phyloP scores from a whole-genome alignment of 2,113 vertebrate genomes.

The Nipponia nippon region DNA sequence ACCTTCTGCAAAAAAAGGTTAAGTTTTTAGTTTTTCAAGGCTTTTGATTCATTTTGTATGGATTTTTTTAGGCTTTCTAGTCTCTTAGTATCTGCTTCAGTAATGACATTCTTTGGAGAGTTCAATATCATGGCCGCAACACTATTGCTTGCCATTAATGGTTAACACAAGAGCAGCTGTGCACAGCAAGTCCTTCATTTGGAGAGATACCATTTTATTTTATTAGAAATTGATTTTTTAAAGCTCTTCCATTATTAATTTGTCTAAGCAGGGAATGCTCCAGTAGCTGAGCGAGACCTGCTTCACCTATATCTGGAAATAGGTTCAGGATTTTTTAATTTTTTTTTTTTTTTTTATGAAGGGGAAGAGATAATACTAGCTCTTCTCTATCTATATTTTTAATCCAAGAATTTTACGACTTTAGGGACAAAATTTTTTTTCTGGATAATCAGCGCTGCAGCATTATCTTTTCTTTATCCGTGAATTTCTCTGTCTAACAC shows the following conservation, averaged over 20 bases:
- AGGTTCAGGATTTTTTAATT: neutral
- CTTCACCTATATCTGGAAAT: neutral
- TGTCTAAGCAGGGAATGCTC: neutral
- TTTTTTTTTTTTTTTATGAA: neutral
- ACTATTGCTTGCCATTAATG: neutral
- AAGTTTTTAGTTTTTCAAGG: neutral
- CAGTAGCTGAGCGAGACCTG: neutral
- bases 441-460: neutral
- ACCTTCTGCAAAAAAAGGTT: neutral
- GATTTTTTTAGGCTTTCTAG: slow-evolving; percentile 24
- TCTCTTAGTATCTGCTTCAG: neutral
- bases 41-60: slow-evolving; percentile 39
- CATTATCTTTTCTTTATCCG: neutral
- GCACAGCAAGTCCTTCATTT: slow-evolving; percentile 45
- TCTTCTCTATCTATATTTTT: neutral
- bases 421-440: neutral
- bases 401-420: neutral
- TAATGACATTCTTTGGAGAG: slow-evolving; percentile 46
- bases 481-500: neutral
- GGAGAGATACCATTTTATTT: slow-evolving; percentile 12
- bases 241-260: slow-evolving; percentile 51
- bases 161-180: slow-evolving; percentile 52
- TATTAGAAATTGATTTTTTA: slow-evolving; percentile 68
- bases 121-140: slow-evolving; percentile 21
- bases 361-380: neutral